These are phyloP conservation scores for Mesoclemmys tuberculata DNA, from an alignment of 2,113 vertebrate species.

Conservation along the genomic window DNA sequence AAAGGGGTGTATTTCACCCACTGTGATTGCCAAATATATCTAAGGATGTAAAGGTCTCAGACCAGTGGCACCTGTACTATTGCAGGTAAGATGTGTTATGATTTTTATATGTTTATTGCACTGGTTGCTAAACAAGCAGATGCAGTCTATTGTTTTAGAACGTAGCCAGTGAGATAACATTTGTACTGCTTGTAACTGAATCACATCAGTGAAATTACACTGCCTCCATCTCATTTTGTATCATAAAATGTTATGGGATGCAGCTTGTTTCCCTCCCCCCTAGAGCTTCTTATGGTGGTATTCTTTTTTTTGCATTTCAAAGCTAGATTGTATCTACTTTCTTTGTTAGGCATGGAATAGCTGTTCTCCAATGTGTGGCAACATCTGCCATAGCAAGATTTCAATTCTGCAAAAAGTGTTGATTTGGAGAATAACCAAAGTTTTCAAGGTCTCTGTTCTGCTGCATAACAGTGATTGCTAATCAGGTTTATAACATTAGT, in stretches of 20 bases:
- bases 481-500: constrained; percentile 59
- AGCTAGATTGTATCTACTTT: constrained; percentile 22
- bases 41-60: constrained; percentile 31
- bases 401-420: not conserved
- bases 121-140: constrained; percentile 72
- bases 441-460: constrained; percentile 52
- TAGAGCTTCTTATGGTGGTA: constrained; percentile 46
- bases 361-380: constrained; percentile 4
- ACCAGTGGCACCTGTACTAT: constrained; percentile 37
- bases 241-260: constrained; percentile 73
- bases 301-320: constrained; percentile 37
- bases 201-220: constrained; percentile 73
- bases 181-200: constrained; percentile 73
- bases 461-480: constrained; percentile 50
- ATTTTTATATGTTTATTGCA: constrained; percentile 57
- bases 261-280: constrained; percentile 62
- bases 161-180: constrained; percentile 76
- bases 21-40: not conserved
- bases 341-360: constrained; percentile 41
- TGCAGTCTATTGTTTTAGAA: constrained; percentile 76
- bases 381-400: constrained; percentile 24
- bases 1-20: not conserved
- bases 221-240: constrained; percentile 70
- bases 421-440: constrained; percentile 38
- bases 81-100: not conserved